A percentile compares a stretch with the other conserved stretches of the same genome.
Evolutionary conservation across 1,140 invertebrate species (phyloP).

Genomic region (Pseudomyrmex pallidus): DNA sequence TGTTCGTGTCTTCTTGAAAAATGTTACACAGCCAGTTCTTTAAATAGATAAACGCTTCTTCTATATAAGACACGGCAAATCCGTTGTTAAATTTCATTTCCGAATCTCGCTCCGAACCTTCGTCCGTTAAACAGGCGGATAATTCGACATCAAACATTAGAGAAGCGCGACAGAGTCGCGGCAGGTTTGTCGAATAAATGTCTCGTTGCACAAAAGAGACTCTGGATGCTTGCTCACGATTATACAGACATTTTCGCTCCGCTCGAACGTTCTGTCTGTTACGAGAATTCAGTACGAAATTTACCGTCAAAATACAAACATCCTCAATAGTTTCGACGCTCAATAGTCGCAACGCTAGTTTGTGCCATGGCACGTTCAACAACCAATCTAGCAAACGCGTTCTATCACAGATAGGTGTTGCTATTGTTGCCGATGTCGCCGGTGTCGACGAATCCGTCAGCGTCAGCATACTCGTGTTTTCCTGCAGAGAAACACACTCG

Average conservation of each 20-base stretch:
- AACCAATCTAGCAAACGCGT: constrained; percentile 73
- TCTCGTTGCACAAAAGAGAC: neutral
- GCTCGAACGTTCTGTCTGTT: neutral
- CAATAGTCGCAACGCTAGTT: constrained; percentile 45
- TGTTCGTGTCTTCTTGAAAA: constrained; percentile 6
- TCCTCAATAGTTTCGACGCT: constrained; percentile 25
- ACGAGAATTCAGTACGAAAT: constrained; percentile 25
- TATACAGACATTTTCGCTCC: neutral
- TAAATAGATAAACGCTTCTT: constrained; percentile 10
- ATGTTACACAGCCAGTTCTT: neutral
- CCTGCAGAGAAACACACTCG: constrained; percentile 68
- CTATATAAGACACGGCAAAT: neutral
- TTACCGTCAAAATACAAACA: neutral
- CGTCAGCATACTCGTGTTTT: constrained; percentile 52
- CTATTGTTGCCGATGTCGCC: constrained; percentile 38
- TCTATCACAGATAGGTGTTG: constrained; percentile 61
- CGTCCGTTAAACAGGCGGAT: neutral
- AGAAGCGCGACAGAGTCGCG: constrained; percentile 24
- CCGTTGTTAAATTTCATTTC: too few relatives aligned
- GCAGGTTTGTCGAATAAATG: neutral
- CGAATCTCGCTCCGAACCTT: neutral
- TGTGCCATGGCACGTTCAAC: constrained; percentile 64
- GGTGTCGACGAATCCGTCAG: constrained; percentile 22
- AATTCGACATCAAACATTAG: constrained; percentile 7
- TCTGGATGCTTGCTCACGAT: neutral